Evolutionary conservation across 92 coral and sea anemone genomes (phyloP), one percentile per base, ranked within the genome.

Genomic region (Heteractis magnifica): DNA sequence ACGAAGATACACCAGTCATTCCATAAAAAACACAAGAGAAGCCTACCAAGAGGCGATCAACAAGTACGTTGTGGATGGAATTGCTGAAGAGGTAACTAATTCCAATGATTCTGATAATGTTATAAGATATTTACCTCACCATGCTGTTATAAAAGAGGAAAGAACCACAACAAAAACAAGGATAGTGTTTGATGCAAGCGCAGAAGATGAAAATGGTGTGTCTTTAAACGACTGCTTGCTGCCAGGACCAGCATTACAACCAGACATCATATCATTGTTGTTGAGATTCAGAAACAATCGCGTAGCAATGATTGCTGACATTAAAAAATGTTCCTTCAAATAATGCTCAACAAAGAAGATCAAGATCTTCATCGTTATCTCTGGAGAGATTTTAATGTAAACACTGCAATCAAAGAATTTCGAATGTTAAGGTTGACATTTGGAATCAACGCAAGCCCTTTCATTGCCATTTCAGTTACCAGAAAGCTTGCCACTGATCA

Each of bases 101-200:
- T 19, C 52, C 51, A 10, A 51, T 16, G 58, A 60, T 51, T 62
- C 76, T 8, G 72, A 49, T 26, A 26, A 64, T 5, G 71, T 78
- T 18, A 23, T 80, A n/a, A 75, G 87, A 85, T 89, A 85, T 20
- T 88, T 88, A 5, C 88, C 88, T 18, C 88, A 88, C 49, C 84
- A 83, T 73, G 83, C 90, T 6, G 90, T 88, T 48, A 52, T 88
- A 8, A 34, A 80, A 56, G 80, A 51, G 14, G 90, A 88, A 71
- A 83, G 82, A 23, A 34, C 56, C 53, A 87, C 88, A 5, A 84
- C 91, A 3, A 87, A 87, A 56, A 80, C 83, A 21, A 64, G 87
- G 7, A 51, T 84, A 6, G 91, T 88, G 10, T 88, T 88, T 79
- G 91, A 88, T 41, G 81, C 88, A 49, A 75, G 79, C 1, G 88